Conservation (phyloP, 2,797 vertebrate genomes). For the Syngnathus acus region DNA sequence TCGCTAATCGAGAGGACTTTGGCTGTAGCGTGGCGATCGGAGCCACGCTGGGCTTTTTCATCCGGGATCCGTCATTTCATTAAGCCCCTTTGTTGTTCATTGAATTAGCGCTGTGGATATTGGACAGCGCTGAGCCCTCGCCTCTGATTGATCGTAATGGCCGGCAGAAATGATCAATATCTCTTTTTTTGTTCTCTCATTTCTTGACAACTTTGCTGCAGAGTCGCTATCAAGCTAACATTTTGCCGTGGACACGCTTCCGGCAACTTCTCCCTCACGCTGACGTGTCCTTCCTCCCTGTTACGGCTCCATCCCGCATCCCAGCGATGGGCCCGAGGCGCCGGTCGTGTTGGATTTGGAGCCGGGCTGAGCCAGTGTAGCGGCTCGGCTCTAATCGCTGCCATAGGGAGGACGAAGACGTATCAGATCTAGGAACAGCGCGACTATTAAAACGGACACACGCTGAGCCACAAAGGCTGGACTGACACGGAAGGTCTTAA, state of each 20-base stretch:
- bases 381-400: slow-evolving; percentile 20
- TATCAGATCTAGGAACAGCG: slow-evolving; percentile 29
- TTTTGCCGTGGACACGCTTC: too few relatives aligned
- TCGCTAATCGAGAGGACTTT: not conserved
- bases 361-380: slow-evolving; percentile 25
- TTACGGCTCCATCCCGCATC: too few relatives aligned
- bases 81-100: slow-evolving; percentile 27
- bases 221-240: not conserved
- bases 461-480: slow-evolving; percentile 4
- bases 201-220: slow-evolving; percentile 30
- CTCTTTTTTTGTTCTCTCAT: slow-evolving; percentile 7
- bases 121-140: slow-evolving; percentile 14
- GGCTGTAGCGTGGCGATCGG: not conserved
- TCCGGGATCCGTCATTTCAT: slow-evolving; percentile 30
- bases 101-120: slow-evolving; percentile 27
- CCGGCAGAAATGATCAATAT: slow-evolving; percentile 30
- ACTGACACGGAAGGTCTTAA: not conserved
- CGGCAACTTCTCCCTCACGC: too few relatives aligned
- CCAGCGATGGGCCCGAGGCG: slow-evolving; percentile 4
- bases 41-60: not conserved
- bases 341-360: slow-evolving; percentile 24
- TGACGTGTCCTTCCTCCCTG: too few relatives aligned
- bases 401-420: slow-evolving; percentile 34
- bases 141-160: slow-evolving; percentile 31
- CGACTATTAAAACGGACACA: slow-evolving; percentile 18